These are phyloP conservation scores for Illadopsis cleaveri DNA, from an alignment of 2,113 vertebrate species.

Conservation along the genomic window DNA sequence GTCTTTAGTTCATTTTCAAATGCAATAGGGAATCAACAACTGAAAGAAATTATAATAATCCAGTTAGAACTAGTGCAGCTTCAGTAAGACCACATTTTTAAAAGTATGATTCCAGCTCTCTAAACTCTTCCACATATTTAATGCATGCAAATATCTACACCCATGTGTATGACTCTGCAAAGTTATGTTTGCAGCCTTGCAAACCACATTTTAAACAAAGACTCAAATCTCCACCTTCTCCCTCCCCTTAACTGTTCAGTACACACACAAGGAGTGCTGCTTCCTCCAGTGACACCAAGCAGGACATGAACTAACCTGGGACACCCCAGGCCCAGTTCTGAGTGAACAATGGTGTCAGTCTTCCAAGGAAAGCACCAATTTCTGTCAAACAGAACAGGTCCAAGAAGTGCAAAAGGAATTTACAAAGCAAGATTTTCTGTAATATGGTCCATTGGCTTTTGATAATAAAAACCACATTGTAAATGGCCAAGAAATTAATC, in stretches of 20 bases:
- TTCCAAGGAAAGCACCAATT: not conserved
- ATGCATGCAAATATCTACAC: constrained; percentile 8
- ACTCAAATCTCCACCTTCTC: not conserved
- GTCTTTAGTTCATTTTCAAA: not conserved
- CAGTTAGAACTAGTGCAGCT: not conserved
- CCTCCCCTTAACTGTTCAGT: not conserved
- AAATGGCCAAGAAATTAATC: constrained; percentile 63
- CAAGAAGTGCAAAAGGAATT: constrained; percentile 16
- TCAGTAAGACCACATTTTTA: constrained; percentile 3
- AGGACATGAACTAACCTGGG: not conserved
- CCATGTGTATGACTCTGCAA: not conserved
- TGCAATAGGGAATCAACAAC: not conserved
- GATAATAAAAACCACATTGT: constrained; percentile 64
- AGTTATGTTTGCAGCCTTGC: not conserved
- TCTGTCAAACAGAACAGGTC: not conserved
- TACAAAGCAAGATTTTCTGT: constrained; percentile 55
- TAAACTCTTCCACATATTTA: constrained; percentile 13
- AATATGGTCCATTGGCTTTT: constrained; percentile 51
- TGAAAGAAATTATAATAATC: constrained; percentile 1
- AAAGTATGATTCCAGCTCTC: constrained; percentile 4
- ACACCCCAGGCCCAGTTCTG: not conserved
- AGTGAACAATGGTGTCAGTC: not conserved
- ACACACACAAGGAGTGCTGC: not conserved
- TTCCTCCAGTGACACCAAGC: not conserved
- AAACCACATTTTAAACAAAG: constrained; percentile 3